Percentiles rank a stretch among this genome's conserved stretches.
phyloP scores from a whole-genome alignment of 2,888 invertebrate genomes.

The Steromphala cineraria region DNA sequence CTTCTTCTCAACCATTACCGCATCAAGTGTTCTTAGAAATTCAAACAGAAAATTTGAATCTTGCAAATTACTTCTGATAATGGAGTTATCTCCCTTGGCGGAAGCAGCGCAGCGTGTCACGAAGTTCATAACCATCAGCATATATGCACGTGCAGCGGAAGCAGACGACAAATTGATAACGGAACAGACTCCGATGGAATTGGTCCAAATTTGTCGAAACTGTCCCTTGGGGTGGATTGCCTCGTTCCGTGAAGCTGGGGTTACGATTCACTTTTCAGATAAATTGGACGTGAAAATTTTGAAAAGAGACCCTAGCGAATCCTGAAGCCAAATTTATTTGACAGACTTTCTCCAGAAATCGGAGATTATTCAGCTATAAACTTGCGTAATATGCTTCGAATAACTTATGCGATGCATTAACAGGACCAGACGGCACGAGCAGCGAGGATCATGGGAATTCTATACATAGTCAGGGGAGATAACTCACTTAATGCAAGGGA shows the following conservation, averaged over 20 bases:
- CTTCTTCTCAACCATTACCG: no score
- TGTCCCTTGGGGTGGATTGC: neutral
- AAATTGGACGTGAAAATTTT: neutral
- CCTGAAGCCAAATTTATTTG: neutral
- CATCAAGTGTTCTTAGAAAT: no score
- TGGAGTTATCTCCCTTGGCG: no score
- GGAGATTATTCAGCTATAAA: neutral
- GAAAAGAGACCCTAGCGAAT: neutral
- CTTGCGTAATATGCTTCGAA: conserved; percentile 2
- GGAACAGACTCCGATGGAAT: neutral
- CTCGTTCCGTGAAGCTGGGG: neutral
- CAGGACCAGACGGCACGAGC: no score
- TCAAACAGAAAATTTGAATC: no score
- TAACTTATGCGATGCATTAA: neutral
- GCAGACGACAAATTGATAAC: neutral
- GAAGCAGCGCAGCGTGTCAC: no score
- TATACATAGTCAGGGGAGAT: no score
- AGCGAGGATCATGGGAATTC: no score
- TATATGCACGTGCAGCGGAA: neutral
- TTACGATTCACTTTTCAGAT: neutral
- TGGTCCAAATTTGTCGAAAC: neutral
- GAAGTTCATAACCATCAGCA: no score
- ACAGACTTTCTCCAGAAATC: neutral
- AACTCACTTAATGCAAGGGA: no score
- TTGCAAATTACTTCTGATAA: no score